Base-by-base conservation (phyloP, 2,113 vertebrate genomes). In the Hyperopisus bebe region DNA sequence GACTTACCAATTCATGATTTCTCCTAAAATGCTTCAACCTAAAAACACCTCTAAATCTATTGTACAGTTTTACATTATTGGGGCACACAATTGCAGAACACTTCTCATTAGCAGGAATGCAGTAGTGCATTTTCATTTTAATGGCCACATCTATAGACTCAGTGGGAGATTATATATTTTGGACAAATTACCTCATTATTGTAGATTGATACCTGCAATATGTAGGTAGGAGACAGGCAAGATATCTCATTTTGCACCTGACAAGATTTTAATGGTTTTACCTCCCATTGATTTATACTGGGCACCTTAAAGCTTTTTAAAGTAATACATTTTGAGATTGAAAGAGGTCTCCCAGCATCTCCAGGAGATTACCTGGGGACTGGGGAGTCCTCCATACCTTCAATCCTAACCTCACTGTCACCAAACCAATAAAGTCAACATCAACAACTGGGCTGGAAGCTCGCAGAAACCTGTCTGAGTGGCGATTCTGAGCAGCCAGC, bases 131-230 rank as follows among this genome's bases (percentile, higher is more conserved):
- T 87, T 87, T 53, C 35, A 47, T 87, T 47, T 55, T 42, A 87
- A 87, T 87, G 85, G 85, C 2, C 85, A 35, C 15, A 42, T 55
- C 13, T 27, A 87, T 27, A 46, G 84, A 90, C 46, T 42, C 15
- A 39, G 70, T 70, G 27, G 21, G 62, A 86, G 55, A 74, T 90
- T 39, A 35, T 70, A 35, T 50, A 87, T 46, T 90, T 87, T 46
- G 35, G 58, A 90, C 44, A 90, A 90, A 90, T 87, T 0, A 90
- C 89, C 89, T 90, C 84, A 90, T 90, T 90, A 90, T 85, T 50
- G 31, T 74, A 50, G 84, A 87, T 77, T 90, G 89, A 90, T 90
- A 90, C 58, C 47, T 86, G 83, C 83, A 77, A 74, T 87, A 90
- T 51, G 84, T 50, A 51, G 89, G 48, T 27, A 15, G 46, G 39